These are phyloP conservation scores for Limnothrissa miodon DNA, from an alignment of 2,113 vertebrate genomes.

Conservation along the genomic window DNA sequence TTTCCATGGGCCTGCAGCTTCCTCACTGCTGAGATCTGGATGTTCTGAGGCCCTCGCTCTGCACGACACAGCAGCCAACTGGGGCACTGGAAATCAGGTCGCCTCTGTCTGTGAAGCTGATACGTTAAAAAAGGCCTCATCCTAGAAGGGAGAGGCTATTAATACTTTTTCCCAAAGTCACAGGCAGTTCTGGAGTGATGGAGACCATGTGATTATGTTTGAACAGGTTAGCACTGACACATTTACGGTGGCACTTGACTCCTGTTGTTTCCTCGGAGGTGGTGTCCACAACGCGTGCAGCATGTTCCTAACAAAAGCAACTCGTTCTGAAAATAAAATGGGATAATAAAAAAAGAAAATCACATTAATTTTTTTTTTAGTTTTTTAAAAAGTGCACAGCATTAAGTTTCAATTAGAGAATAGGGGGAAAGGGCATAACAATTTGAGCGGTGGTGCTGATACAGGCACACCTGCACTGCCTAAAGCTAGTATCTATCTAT, in stretches of 20 bases:
- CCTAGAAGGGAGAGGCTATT: conserved; percentile 73
- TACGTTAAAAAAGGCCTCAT: conserved; percentile 61
- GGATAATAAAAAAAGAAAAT: background rate
- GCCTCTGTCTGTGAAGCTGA: conserved; percentile 61
- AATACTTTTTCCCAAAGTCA: conserved; percentile 76
- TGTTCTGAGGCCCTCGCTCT: conserved; percentile 33
- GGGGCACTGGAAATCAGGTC: conserved; percentile 74
- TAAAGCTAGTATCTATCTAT: conserved; percentile 17
- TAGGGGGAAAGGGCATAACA: background rate
- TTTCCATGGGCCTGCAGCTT: conserved; percentile 14
- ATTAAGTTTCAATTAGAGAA: background rate
- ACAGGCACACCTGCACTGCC: background rate
- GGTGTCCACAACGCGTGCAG: background rate
- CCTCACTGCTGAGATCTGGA: background rate
- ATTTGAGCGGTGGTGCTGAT: background rate
- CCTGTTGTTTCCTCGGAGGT: conserved; percentile 41
- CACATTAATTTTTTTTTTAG: background rate
- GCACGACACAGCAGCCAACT: conserved; percentile 56
- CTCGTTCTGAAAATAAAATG: background rate
- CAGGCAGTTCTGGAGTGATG: conserved; percentile 54
- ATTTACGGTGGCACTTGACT: conserved; percentile 62
- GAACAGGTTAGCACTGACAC: conserved; percentile 70
- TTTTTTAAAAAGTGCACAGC: background rate
- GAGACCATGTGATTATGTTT: conserved; percentile 49
- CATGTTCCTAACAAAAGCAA: no score